Base-by-base conservation (phyloP, 2,888 invertebrate species). In the Linnaemya vulpina region DNA sequence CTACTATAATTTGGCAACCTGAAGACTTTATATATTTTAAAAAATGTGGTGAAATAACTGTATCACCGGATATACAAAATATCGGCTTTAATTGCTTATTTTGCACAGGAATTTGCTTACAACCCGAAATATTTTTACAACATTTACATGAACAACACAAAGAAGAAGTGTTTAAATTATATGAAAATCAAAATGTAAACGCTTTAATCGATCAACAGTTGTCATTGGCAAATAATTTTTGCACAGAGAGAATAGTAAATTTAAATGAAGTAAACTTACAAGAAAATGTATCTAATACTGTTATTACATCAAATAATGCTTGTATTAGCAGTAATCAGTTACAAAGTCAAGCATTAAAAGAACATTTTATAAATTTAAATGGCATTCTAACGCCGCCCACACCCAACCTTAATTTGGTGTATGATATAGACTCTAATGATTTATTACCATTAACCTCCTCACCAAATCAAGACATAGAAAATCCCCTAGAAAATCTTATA, bases 1-100 rank as follows among this genome's bases (percentile, higher is more conserved):
- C 49, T 15, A 17, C 77, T 17, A 78, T 86, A 17, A 74, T 86
- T 35, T 87, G 87, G 87, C 90, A 89, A 78, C 86, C 91, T 65
- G 89, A 90, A 80, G 91, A 90, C 75, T 91, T 88, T 80, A 87
- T 90, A 11, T 88, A 88, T 65, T 90, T 91, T 83, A 88, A 88
- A 38, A 90, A 90, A 76, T 90, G 90, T 77, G 90, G 90, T n/a
- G 90, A 90, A 87, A 90, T 90, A 25, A 91, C 90, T 17, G 88
- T 88, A 22, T 91, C 91, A 11, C 90, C 90, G 55, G 90, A 91
- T 86, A 87, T 88, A 13, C 89, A 90, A 86, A 88, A 88, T 51
- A 89, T 91, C 67, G 91, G 90, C 55, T 89, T 90, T 65, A 90
- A 90, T 86, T 90, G 90, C 71, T 86, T 88, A 74, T 90, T 90